phyloP scores from a whole-genome alignment of 2,797 vertebrate genomes.

The Cottoperca gobio region DNA sequence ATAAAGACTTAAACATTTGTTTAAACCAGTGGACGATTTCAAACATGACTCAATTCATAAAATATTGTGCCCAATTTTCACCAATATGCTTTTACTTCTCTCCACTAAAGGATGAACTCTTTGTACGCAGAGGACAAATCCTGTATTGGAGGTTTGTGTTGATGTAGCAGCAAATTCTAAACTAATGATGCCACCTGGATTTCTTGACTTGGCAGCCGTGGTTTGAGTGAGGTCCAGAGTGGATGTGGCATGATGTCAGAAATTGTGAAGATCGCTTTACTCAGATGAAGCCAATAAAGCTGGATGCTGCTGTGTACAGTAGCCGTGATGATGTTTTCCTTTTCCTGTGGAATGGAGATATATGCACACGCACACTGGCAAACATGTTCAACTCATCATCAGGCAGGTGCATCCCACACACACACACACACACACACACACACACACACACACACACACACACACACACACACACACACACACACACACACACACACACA shows the following conservation, averaged over 20 bases:
- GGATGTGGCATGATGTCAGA: slow-evolving; percentile 14
- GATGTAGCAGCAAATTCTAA: not conserved
- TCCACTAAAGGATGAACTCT: no score
- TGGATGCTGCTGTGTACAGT: slow-evolving; percentile 44
- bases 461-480: slow-evolving; percentile 48
- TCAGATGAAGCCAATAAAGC: slow-evolving; percentile 15
- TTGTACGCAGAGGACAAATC: not conserved
- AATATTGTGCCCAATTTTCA: not conserved
- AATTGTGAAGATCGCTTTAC: not conserved
- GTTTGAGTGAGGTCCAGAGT: slow-evolving; percentile 2
- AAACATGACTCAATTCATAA: not conserved
- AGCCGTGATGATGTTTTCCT: slow-evolving; percentile 68
- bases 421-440: not conserved
- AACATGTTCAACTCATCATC: slow-evolving; percentile 47
- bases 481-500: not conserved
- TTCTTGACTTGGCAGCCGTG: not conserved
- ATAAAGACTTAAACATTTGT: not conserved
- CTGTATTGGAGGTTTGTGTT: not conserved
- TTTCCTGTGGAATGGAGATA: slow-evolving; percentile 53
- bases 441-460: not conserved
- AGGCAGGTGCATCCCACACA: slow-evolving; percentile 81
- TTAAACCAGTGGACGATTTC: not conserved
- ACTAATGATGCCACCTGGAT: not conserved
- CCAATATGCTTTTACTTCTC: no score
- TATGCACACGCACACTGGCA: not conserved